Evolutionary conservation across 2,797 vertebrate species (phyloP).

Genomic region (Cossypha niveicapilla): DNA sequence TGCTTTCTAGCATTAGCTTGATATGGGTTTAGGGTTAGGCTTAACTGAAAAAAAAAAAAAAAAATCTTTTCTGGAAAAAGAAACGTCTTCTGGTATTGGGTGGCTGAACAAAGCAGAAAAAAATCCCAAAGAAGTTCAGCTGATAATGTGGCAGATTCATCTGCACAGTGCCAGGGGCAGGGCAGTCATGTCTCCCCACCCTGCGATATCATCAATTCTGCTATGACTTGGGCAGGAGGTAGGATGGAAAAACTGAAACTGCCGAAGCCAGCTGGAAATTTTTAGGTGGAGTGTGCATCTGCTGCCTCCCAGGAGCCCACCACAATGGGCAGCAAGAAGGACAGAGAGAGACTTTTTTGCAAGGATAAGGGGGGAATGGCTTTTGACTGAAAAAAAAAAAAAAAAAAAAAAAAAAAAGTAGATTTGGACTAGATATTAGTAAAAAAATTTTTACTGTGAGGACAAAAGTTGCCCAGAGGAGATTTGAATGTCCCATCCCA

Average conservation of each 20-base stretch:
- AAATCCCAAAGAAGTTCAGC: neutral
- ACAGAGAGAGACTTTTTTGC: neutral
- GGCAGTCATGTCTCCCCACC: neutral
- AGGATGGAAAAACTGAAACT: constrained; percentile 16
- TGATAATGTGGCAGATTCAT: neutral
- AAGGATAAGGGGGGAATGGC: neutral
- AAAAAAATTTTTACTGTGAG: neutral
- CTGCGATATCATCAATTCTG: neutral
- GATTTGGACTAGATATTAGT: neutral
- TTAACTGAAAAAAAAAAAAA: neutral
- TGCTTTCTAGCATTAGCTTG: neutral
- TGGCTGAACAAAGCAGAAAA: neutral
- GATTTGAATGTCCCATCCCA: neutral
- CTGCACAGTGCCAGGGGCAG: neutral
- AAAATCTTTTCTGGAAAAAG: neutral
- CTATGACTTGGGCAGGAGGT: constrained; percentile 38
- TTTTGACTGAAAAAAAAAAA: neutral
- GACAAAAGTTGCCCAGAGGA: neutral
- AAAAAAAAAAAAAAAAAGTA: neutral
- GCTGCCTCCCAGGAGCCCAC: neutral
- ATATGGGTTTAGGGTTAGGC: neutral
- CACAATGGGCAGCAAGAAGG: neutral
- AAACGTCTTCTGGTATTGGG: neutral
- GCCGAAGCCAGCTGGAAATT: neutral
- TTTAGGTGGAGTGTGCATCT: neutral